Evolutionary conservation across 1,140 invertebrate genomes (phyloP).

Genomic region (Sycophaga agraensis): DNA sequence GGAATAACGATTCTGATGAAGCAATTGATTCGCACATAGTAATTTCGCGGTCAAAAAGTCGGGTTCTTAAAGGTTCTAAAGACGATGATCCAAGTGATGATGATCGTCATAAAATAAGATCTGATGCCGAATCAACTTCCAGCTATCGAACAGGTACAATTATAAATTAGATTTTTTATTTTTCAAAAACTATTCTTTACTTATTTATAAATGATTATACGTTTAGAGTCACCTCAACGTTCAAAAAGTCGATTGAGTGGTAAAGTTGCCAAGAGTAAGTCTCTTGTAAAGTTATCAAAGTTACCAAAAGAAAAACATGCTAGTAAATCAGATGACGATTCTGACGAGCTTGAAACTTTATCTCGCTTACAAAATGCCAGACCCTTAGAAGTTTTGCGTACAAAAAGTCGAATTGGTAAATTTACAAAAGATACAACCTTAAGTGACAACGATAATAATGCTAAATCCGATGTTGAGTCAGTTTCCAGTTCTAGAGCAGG

Average conservation of each 20-base stretch:
- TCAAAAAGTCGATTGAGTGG: constrained; percentile 11
- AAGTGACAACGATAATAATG: neutral
- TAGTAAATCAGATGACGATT: neutral
- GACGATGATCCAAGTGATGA: neutral
- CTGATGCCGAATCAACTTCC: neutral
- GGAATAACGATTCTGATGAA: neutral
- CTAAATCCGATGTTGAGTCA: neutral
- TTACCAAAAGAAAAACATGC: neutral
- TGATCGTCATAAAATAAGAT: neutral
- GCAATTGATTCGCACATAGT: neutral
- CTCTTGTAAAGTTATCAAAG: neutral
- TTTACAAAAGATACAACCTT: neutral
- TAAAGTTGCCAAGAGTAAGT: neutral
- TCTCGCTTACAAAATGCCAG: neutral
- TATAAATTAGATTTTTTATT: neutral
- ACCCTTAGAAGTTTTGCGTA: neutral
- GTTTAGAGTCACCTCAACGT: too few relatives aligned
- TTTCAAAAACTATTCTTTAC: too few relatives aligned
- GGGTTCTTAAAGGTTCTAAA: neutral
- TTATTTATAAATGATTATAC: too few relatives aligned
- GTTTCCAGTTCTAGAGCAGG: neutral
- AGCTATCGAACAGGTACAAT: neutral
- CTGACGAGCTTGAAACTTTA: neutral
- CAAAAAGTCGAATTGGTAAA: constrained; percentile 10
- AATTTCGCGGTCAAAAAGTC: constrained; percentile 8